phyloP scores from a whole-genome alignment of 2,888 invertebrate species.

The Baronia brevicornis region DNA sequence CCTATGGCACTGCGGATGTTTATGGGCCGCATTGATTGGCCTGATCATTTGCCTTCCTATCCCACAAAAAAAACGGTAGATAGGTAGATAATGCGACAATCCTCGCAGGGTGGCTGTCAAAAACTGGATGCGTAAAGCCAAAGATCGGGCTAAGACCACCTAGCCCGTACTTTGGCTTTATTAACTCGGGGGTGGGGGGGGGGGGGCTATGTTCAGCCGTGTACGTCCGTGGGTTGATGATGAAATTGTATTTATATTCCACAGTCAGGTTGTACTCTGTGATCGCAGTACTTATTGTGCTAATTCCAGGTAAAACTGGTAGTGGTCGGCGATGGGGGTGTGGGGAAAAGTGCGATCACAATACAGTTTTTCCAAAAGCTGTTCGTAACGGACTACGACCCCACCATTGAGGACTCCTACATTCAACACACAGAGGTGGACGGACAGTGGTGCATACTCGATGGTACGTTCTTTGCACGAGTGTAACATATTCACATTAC shows the following conservation, averaged over 20 bases:
- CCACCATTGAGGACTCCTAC: slow-evolving; percentile 96
- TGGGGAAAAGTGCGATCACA: slow-evolving; percentile 97
- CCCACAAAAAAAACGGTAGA: no score
- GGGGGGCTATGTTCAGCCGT: no score
- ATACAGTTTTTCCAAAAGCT: slow-evolving; percentile 97
- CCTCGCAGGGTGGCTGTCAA: no score
- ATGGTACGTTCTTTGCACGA: slow-evolving; percentile 83
- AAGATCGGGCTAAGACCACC: no score
- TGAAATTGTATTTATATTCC: slow-evolving; percentile 1
- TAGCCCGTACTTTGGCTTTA: no score
- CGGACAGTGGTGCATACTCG: slow-evolving; percentile 92
- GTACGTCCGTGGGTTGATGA: slow-evolving; percentile 13
- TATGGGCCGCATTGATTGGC: no score
- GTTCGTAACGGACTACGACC: slow-evolving; percentile 96
- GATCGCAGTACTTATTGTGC: background rate
- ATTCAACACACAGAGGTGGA: slow-evolving; percentile 96
- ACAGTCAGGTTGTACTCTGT: background rate
- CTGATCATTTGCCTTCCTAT: no score
- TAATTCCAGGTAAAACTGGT: slow-evolving; percentile 84
- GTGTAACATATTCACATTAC: background rate
- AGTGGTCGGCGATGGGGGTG: slow-evolving; percentile 95
- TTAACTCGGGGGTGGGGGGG: no score
- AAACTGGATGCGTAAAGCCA: no score
- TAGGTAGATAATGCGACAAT: no score
- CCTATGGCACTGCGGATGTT: no score